phyloP scores from a whole-genome alignment of 2,888 invertebrate genomes.

The Reticulitermes lucifugus region DNA sequence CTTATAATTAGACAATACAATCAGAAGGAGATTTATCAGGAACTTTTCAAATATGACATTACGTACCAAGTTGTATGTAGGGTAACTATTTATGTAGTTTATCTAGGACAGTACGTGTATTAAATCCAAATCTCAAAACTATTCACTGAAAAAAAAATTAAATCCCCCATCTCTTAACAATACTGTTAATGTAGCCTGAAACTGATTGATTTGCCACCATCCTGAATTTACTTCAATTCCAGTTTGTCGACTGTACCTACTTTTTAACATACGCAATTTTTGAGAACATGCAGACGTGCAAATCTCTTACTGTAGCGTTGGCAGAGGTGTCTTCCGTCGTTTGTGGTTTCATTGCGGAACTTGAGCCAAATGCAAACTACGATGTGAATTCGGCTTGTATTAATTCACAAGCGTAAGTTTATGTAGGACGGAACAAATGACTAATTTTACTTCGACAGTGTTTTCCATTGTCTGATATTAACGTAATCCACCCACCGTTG shows the following conservation, averaged over 20 bases:
- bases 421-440: neutral
- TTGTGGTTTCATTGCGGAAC: conserved; percentile 18
- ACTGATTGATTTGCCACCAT: no score
- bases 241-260: neutral
- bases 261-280: neutral
- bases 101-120: no score
- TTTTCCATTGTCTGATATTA: conserved; percentile 33
- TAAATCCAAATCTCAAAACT: no score
- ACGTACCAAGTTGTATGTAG: no score
- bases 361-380: neutral
- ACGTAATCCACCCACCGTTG: conserved; percentile 10
- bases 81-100: no score
- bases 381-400: neutral
- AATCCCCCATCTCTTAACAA: no score
- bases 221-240: no score
- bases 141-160: no score
- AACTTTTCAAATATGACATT: no score
- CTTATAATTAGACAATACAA: no score
- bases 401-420: neutral
- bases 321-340: neutral
- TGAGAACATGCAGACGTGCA: neutral
- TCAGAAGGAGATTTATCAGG: no score
- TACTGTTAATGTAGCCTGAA: no score
- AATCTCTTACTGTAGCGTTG: neutral
- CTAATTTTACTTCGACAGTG: neutral